Percentiles rank a stretch among this genome's conserved stretches.
These are phyloP conservation scores for Chaenocephalus aceratus DNA, from an alignment of 2,113 vertebrate species.

Conservation along the genomic window DNA sequence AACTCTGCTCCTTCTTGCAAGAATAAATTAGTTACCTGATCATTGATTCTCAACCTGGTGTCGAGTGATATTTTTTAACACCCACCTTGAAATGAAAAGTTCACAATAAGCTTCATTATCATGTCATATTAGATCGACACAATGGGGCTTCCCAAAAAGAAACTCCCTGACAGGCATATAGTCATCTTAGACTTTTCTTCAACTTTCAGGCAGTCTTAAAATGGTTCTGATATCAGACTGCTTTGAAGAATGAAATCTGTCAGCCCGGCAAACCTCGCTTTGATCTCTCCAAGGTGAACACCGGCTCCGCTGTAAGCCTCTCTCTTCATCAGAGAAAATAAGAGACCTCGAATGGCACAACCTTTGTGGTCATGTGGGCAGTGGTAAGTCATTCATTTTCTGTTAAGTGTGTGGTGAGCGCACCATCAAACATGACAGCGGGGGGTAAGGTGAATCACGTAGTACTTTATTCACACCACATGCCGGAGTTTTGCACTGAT, in stretches of 20 bases:
- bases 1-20: too few relatives aligned
- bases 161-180: not conserved
- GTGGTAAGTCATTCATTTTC: conserved; percentile 30
- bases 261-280: conserved; percentile 36
- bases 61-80: too few relatives aligned
- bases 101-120: conserved; percentile 27
- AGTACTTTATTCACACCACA: conserved; percentile 22
- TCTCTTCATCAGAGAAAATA: conserved; percentile 42
- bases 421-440: not conserved
- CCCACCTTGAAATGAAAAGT: not conserved
- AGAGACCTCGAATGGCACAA: conserved; percentile 15
- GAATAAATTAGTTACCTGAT: too few relatives aligned
- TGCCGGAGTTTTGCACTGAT: conserved; percentile 11
- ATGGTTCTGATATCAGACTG: conserved; percentile 28
- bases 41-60: too few relatives aligned
- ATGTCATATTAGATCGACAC: conserved; percentile 13
- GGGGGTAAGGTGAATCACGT: not conserved
- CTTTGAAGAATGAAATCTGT: conserved; percentile 47
- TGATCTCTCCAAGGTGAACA: conserved; percentile 58
- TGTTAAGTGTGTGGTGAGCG: not conserved
- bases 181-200: conserved; percentile 26
- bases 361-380: conserved; percentile 25
- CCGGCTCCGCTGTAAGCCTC: conserved; percentile 6
- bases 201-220: conserved; percentile 18
- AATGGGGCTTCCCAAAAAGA: not conserved